These are phyloP conservation scores for Sitobion miscanthi DNA, from an alignment of 1,140 invertebrate species.

Conservation along the genomic window DNA sequence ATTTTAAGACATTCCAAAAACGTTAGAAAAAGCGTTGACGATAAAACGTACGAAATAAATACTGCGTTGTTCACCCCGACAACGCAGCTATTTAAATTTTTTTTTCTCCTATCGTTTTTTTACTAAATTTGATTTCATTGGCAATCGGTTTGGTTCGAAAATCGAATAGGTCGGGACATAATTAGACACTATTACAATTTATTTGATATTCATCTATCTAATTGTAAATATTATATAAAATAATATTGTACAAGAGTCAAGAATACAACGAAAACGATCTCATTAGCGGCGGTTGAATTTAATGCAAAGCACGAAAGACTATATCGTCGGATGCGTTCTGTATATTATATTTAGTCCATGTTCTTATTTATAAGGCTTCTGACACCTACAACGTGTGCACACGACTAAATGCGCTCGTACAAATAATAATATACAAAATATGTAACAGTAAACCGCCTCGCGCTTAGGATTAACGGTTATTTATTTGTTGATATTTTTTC, in stretches of 20 bases:
- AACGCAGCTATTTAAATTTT: background rate
- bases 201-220: too few species aligned
- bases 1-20: too few species aligned
- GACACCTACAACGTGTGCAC: background rate
- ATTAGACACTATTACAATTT: background rate
- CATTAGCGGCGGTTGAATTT: background rate
- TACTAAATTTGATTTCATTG: too few species aligned
- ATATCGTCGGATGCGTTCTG: background rate
- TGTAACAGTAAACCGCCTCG: background rate
- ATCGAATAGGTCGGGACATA: background rate
- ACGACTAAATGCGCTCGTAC: background rate
- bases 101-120: background rate
- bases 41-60: too few species aligned
- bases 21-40: background rate
- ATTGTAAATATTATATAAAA: too few species aligned
- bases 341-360: slow-evolving; percentile 6
- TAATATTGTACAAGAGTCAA: too few species aligned
- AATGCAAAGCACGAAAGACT: background rate
- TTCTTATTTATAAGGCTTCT: background rate
- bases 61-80: background rate
- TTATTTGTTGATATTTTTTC: background rate
- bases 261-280: background rate
- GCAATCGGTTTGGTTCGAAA: too few species aligned
- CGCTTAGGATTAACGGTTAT: slow-evolving; percentile 3
- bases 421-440: background rate